Evolutionary conservation across 37 sponge, comb jelly and placozoan genomes (phyloP), one percentile per base, ranked within the genome.

Genomic region (Geodia barretti): DNA sequence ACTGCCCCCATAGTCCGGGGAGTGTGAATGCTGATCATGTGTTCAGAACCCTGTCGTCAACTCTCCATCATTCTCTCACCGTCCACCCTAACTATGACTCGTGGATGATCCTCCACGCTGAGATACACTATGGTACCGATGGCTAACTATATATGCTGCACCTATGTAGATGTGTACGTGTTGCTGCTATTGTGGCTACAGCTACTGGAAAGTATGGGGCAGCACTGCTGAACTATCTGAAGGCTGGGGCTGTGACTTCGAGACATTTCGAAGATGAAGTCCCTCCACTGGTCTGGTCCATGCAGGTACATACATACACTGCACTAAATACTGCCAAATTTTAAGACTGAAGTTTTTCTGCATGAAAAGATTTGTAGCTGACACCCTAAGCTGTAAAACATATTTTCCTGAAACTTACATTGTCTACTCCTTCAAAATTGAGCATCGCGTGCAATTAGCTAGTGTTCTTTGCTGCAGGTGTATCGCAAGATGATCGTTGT

Each of bases 161-260:
- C 8, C 20, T 17, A 58, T 19, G 17, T 29, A 25, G 3, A 31
- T 64, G 42, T 24, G 41, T 32, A 64, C 67, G n/a, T n/a, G n/a
- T n/a, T n/a, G n/a, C n/a, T n/a, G n/a, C n/a, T 42, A 19, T 31
- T 40, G 41, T 58, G 24, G 29, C 58, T 39, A 1, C 70, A 92
- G 92, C 81, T 21, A 63, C 30, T 4, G 69, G 76, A 30, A 70
- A 81, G 36, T 90, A 91, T 62, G 77, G 83, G 28, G 72, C 82
- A 64, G 88, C 97, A 25, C 79, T 96, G 37, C 79, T 77, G 63
- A 64, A 68, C 41, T 96, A 93, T 73, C 19, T 96, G 54, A 86
- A 90, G 67, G 94, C 92, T 14, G 95, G 91, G 28, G 91, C 94
- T 54, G 43, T 89, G 8, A 66, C 88, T 1, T 84, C 89, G 24